These are phyloP conservation scores for Tapera naevia DNA, from an alignment of 2,797 vertebrate species.

Conservation along the genomic window DNA sequence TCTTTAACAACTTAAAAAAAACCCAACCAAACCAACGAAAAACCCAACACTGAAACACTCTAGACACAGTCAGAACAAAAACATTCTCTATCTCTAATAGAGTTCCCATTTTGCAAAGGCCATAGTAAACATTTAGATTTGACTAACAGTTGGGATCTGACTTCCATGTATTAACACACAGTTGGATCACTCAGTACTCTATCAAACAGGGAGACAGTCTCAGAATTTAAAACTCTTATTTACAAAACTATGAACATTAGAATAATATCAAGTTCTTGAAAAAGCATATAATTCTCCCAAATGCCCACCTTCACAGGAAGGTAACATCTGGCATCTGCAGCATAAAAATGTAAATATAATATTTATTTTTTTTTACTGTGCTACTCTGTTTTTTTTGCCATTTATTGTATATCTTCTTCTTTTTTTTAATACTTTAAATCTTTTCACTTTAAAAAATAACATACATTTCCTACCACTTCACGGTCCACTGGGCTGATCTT, in stretches of 20 bases:
- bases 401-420: constrained; percentile 47
- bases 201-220: constrained; percentile 62
- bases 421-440: constrained; percentile 42
- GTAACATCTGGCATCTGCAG: constrained; percentile 64
- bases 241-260: constrained; percentile 68
- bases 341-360: constrained; percentile 71
- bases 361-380: constrained; percentile 54
- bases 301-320: constrained; percentile 58
- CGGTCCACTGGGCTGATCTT: constrained; percentile 26
- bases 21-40: constrained; percentile 21
- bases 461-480: constrained; percentile 24
- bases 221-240: constrained; percentile 75
- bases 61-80: constrained; percentile 85
- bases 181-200: constrained; percentile 64
- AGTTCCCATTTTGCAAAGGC: constrained; percentile 64
- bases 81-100: constrained; percentile 59
- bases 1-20: constrained; percentile 78
- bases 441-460: constrained; percentile 59
- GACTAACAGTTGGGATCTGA: constrained; percentile 46
- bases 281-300: constrained; percentile 64
- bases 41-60: constrained; percentile 71
- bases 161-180: constrained; percentile 48
- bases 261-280: constrained; percentile 70
- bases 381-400: constrained; percentile 60
- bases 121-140: constrained; percentile 59